phyloP scores from a whole-genome alignment of 2,797 vertebrate species.

The Poliocrania exsul region DNA sequence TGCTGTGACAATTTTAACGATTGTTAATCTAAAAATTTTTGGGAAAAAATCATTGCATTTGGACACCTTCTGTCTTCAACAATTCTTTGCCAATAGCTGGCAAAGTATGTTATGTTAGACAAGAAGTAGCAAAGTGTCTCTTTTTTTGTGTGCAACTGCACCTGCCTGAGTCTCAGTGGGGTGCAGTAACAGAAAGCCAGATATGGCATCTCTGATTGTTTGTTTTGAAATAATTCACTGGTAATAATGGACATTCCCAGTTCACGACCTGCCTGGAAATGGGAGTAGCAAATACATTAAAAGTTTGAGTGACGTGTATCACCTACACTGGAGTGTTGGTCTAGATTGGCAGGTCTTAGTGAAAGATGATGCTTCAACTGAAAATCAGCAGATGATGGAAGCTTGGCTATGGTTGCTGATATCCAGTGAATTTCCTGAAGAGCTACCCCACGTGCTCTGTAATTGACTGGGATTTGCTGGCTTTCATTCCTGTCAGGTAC shows the following conservation, averaged over 20 bases:
- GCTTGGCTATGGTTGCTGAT: background rate
- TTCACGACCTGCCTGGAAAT: background rate
- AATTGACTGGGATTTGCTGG: background rate
- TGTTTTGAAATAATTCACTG: background rate
- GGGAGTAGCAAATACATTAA: background rate
- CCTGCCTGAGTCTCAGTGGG: fast-evolving
- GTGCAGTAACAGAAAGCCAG: background rate
- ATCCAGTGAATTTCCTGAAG: background rate
- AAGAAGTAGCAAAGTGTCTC: background rate
- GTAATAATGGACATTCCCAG: fast-evolving
- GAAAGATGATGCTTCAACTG: background rate
- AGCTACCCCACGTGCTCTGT: background rate
- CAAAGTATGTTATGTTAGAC: fast-evolving
- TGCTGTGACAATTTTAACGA: background rate
- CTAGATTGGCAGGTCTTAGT: background rate
- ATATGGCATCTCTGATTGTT: background rate
- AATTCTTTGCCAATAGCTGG: fast-evolving
- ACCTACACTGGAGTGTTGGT: background rate
- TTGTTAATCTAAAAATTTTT: background rate
- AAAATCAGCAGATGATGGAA: background rate
- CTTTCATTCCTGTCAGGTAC: background rate
- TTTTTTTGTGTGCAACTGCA: background rate
- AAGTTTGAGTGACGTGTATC: background rate
- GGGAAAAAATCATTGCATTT: background rate
- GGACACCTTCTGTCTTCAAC: background rate